Evolutionary conservation across 2,113 vertebrate species (phyloP), one percentile per base, ranked within the genome.

Genomic region (Fukomys damarensis): DNA sequence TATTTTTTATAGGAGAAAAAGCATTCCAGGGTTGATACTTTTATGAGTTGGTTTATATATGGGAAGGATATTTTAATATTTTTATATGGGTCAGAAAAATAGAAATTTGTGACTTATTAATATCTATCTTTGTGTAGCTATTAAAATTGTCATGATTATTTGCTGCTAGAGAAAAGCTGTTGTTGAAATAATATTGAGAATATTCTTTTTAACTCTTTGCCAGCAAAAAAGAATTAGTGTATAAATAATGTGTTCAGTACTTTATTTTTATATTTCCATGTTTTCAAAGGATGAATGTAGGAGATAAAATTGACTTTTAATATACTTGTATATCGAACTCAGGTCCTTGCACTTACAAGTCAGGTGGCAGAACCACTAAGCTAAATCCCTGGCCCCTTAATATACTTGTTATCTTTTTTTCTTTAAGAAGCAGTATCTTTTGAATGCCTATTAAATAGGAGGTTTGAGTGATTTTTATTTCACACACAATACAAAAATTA

Each of bases 131-230:
- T 66, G 77, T 88, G 74, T 43, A 49, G 11, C 79, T 92, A 28
- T 87, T 83, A 84, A 92, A 82, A 63, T 94, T 82, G 11, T 80
- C 24, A 14, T 80, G 10, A 4, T 95, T 93, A 28, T 84, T 97
- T 94, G 22, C 46, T 90, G 41, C 70, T 19, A 92, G 61, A 95
- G 52, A 82, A 89, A 91, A 96, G 16, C 46, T 89, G 1, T 68
- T 95, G n/a, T 65, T 92, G 58, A 96, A 95, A 80, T 85, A 85
- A 83, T 89, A 32, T 49, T 96, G 26, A 93, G 95, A 92, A 41
- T 82, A 56, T 9, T 94, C 10, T 58, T 94, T 56, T 4, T 89
- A 63, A 49, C 38, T 95, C 5, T 91, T 92, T 30, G 4, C 28
- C 49, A 90, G 5, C 38, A 81, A 85, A 90, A 87, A 70, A 54